Evolutionary conservation across 2,888 invertebrate genomes (phyloP).

Genomic region (Cryptus viduatorius): DNA sequence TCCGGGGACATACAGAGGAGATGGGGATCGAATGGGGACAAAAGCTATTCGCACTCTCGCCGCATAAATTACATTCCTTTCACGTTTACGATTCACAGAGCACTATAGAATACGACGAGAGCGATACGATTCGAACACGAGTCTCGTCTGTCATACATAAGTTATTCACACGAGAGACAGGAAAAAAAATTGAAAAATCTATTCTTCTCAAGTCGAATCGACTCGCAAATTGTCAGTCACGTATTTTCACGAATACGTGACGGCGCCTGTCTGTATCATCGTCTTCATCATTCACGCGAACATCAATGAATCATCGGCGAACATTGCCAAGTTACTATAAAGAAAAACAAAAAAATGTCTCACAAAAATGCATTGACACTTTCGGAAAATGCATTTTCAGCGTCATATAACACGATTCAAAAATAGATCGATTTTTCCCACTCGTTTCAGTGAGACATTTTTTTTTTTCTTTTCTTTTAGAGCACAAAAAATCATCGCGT

Average conservation of each 20-base stretch:
- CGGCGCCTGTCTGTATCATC: constrained; percentile 19
- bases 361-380: constrained; percentile 14
- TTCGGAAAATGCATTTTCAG: neutral
- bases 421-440: neutral
- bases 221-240: constrained; percentile 44
- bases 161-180: constrained; percentile 50
- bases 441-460: neutral
- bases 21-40: constrained; percentile 55
- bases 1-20: constrained; percentile 27
- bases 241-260: constrained; percentile 26
- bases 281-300: constrained; percentile 22
- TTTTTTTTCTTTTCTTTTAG: neutral
- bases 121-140: constrained; percentile 64
- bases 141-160: constrained; percentile 65
- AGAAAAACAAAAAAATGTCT: constrained; percentile 34
- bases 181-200: constrained; percentile 40
- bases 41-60: constrained; percentile 66
- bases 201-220: constrained; percentile 52
- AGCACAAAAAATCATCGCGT: constrained; percentile 23
- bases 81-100: constrained; percentile 67
- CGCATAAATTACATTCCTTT: constrained; percentile 72
- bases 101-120: constrained; percentile 49
- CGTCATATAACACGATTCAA: neutral
- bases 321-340: neutral
- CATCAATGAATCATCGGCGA: constrained; percentile 22